These are phyloP conservation scores for Margarornis squamiger DNA, from an alignment of 2,797 vertebrate species.

Conservation along the genomic window DNA sequence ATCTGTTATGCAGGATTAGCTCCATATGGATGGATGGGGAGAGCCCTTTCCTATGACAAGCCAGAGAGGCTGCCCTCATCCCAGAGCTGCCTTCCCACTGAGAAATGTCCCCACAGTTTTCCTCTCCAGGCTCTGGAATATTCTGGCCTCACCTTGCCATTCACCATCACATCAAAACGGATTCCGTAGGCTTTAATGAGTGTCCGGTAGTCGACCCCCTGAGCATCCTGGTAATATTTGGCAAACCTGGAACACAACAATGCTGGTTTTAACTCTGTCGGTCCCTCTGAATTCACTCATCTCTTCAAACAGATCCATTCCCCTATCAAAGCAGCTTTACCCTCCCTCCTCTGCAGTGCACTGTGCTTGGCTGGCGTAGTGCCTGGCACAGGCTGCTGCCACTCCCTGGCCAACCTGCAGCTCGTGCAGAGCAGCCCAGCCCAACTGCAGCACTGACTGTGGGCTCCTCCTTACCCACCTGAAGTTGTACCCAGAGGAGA, in stretches of 20 bases:
- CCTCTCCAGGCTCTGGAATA: not conserved
- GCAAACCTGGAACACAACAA: slow-evolving; percentile 80
- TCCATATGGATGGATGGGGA: not conserved
- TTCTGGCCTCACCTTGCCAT: slow-evolving; percentile 83
- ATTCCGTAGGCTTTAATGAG: slow-evolving; percentile 94
- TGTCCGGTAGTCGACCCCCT: slow-evolving; percentile 82
- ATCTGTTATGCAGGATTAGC: not conserved
- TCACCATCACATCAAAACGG: slow-evolving; percentile 94
- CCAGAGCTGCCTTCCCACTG: not conserved
- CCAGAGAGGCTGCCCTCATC: not conserved
- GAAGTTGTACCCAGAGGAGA: slow-evolving; percentile 94
- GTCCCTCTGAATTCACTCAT: not conserved
- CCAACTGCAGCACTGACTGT: accelerated
- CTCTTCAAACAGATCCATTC: not conserved
- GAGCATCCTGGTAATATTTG: slow-evolving; percentile 86
- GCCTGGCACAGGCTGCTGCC: not conserved
- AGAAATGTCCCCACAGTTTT: not conserved
- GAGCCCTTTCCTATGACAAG: not conserved
- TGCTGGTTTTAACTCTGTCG: not conserved
- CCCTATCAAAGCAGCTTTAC: not conserved
- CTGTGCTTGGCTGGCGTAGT: not conserved
- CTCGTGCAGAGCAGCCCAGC: not conserved
- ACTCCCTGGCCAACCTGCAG: not conserved
- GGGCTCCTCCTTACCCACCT: slow-evolving; percentile 75
- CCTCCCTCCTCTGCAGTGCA: not conserved